Evolutionary conservation across 1,140 invertebrate genomes (phyloP), one percentile per base, ranked within the genome.

Genomic region (Drosophila triauraria): DNA sequence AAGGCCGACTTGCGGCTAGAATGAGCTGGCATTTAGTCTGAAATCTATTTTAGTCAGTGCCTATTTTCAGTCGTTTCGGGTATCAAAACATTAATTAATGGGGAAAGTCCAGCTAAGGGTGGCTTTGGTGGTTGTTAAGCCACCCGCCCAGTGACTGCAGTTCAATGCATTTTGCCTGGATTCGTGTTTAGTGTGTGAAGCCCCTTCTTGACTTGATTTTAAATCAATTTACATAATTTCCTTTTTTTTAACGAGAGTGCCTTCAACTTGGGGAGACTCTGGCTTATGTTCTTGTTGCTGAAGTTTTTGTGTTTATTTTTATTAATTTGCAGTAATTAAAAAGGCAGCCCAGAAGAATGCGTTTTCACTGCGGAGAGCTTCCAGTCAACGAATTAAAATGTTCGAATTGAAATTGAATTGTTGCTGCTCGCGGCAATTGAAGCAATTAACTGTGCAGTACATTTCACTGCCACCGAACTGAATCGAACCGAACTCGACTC

Each of bases 391-490:
- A 74, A 61, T 61, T 64, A 68, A 74, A 60, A 80, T 63, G 78
- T 80, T 84, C 63, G 78, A 84, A 80, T 88, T 88, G 77, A 88
- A 88, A 83, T 87, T 62, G 69, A 88, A 78, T 87, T 82, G 56
- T 59, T 70, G 74, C 64, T 72, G 71, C 62, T 67, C 43, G 61
- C 35, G 62, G 71, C 86, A 90, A 90, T 90, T 90, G 85, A 78
- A 76, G 75, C 85, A 90, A 91, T 90, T 90, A 90, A 90, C 61
- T 82, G 86, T 90, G 71, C 90, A 90, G 81, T 91, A 82, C 85
- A 79, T 88, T 88, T 90, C 75, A 86, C 82, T 82, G 57, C 64
- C 59, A 61, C 60, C 57, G 48, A 20, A 57, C 59, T 35, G 32
- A 35, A 35, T 35, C 46, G 17, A 35, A n/a, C 12, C n/a, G 23